These are phyloP conservation scores for Leptarthrus brevirostris DNA, from an alignment of 2,888 invertebrate species.

Conservation along the genomic window DNA sequence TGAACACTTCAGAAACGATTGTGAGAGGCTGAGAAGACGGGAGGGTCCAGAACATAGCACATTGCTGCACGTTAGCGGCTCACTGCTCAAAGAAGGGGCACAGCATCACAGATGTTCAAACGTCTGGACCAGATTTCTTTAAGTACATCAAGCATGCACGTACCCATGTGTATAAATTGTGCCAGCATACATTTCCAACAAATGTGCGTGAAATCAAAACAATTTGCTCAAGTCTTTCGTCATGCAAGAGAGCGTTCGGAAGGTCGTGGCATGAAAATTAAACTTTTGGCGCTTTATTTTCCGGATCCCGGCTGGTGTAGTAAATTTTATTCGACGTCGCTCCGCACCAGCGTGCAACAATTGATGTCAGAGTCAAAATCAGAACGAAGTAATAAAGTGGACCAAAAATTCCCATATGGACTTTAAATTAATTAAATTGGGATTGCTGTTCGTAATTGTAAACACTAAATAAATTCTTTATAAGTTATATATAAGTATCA, in stretches of 20 bases:
- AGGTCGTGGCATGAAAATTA: constrained; percentile 1
- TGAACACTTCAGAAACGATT: constrained; percentile 28
- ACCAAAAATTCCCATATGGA: too few relatives aligned
- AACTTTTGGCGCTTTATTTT: background rate
- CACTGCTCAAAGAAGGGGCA: constrained; percentile 12
- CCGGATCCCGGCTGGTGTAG: background rate
- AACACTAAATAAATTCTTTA: too few relatives aligned
- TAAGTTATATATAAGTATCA: too few relatives aligned
- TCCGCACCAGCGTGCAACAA: constrained; percentile 9
- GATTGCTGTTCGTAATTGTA: too few relatives aligned
- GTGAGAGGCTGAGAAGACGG: background rate
- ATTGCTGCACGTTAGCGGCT: constrained; percentile 14
- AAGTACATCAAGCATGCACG: constrained; percentile 23
- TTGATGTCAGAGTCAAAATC: too few relatives aligned
- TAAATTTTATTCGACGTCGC: background rate
- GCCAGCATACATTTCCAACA: constrained; percentile 20
- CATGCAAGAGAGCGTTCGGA: background rate
- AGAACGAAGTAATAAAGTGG: too few relatives aligned
- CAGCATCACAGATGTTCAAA: constrained; percentile 37
- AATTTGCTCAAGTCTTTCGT: background rate
- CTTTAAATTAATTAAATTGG: too few relatives aligned
- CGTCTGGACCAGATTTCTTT: constrained; percentile 44
- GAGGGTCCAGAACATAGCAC: background rate
- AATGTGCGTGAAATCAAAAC: constrained; percentile 39
- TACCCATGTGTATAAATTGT: constrained; percentile 7